These are phyloP conservation scores for Galbula dea DNA, from an alignment of 2,113 vertebrate genomes.

Conservation along the genomic window DNA sequence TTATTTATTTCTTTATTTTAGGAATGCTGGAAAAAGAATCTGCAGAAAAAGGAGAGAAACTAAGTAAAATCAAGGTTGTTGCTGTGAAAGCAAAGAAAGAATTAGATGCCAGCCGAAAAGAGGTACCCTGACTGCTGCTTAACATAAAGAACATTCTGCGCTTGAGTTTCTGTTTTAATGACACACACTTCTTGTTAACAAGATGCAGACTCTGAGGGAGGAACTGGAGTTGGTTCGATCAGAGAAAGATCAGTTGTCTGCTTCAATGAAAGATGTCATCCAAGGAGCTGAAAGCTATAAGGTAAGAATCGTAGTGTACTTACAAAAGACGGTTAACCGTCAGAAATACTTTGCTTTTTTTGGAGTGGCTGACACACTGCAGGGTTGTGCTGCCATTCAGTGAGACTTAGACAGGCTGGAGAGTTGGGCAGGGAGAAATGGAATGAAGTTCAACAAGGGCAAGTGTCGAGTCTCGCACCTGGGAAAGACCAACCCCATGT, in stretches of 20 bases:
- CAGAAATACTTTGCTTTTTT: not conserved
- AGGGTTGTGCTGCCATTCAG: too few relatives aligned
- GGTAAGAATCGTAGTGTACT: slow-evolving; percentile 68
- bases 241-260: slow-evolving; percentile 82
- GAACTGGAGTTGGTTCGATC: slow-evolving; percentile 79
- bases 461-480: too few relatives aligned
- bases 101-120: slow-evolving; percentile 86
- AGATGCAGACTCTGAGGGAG: slow-evolving; percentile 80
- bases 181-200: not conserved
- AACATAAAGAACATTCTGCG: not conserved
- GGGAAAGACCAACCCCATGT: too few relatives aligned
- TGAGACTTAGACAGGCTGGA: too few relatives aligned
- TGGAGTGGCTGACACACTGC: too few relatives aligned
- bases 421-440: too few relatives aligned
- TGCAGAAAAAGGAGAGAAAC: slow-evolving; percentile 86
- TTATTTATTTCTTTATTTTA: slow-evolving; percentile 51
- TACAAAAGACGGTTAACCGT: not conserved
- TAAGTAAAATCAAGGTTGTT: slow-evolving; percentile 93
- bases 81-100: slow-evolving; percentile 96
- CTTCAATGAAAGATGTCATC: slow-evolving; percentile 90
- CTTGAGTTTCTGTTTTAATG: not conserved
- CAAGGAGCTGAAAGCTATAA: slow-evolving; percentile 93
- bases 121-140: slow-evolving; percentile 75
- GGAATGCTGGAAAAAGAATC: slow-evolving; percentile 72
- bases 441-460: too few relatives aligned